Evolutionary conservation across 2,888 invertebrate genomes (phyloP), one percentile per base, ranked within the genome.

Genomic region (Mycogona germanica): DNA sequence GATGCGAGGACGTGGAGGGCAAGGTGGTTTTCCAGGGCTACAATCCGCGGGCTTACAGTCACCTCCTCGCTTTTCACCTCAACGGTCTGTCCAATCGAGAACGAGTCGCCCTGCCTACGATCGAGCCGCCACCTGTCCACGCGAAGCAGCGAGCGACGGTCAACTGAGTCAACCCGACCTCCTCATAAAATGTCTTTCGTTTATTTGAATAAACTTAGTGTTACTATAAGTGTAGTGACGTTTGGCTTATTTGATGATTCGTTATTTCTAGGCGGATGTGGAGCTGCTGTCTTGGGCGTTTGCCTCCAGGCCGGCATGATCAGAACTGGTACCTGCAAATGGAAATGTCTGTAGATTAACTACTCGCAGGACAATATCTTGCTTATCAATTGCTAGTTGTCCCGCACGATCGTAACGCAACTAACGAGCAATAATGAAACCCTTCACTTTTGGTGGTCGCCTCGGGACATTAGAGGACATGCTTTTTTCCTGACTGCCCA

Each of bases 41-140:
- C 65, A 86, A 91, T 68, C 78, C 78, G 46, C 77, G 82, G 62
- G 82, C 88, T 28, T 81, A 91, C 63, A 79, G 80, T 59, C 80
- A 80, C 64, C 74, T 92, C 53, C 73, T 82, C 62, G 84, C 85
- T 37, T 81, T 92, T 72, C 89, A 88, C 28, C 19, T 46, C 17
- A 56, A 57, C 29, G 55, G 53, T 7, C 35, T 48, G n/a, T n/a
- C n/a, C n/a, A n/a, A n/a, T n/a, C n/a, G n/a, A n/a, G n/a, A n/a
- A n/a, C n/a, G n/a, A 30, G 41, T 19, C 41, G 26, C n/a, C 21
- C 26, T 41, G 41, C 41, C 41, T 25, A 4, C 41, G 3, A 17
- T 41, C 25, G 26, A 41, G 23, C 9, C 6, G 3, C 25, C 9
- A 21, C 25, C 21, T 41, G 21, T 2, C 14, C 21, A 12, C 26